Evolutionary conservation across 1,140 invertebrate species (phyloP).

Genomic region (Papilio helenus): DNA sequence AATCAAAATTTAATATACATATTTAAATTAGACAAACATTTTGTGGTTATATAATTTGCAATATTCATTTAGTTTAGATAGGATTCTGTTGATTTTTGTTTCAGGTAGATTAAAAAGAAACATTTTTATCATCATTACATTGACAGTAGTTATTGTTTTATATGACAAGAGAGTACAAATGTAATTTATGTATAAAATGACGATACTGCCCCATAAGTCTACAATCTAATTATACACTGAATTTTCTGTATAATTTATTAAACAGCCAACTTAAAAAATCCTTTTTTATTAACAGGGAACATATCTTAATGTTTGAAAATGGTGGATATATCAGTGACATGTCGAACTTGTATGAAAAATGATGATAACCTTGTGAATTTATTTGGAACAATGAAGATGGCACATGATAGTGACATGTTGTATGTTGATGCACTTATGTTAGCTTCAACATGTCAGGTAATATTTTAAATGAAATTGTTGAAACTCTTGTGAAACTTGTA

Average conservation of each 20-base stretch:
- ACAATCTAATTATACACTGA: no score
- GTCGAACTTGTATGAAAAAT: constrained; percentile 77
- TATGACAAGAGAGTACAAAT: background rate
- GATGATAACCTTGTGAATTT: constrained; percentile 65
- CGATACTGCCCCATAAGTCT: no score
- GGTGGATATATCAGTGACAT: constrained; percentile 60
- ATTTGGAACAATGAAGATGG: constrained; percentile 62
- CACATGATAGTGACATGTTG: constrained; percentile 55
- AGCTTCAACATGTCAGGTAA: constrained; percentile 68
- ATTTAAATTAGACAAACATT: no score
- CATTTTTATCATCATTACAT: background rate
- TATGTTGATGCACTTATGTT: constrained; percentile 66
- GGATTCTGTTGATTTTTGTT: background rate
- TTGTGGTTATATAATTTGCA: no score
- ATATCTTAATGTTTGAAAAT: constrained; percentile 45
- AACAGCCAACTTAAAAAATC: no score
- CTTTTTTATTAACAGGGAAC: background rate
- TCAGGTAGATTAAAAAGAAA: background rate
- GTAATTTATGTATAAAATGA: background rate
- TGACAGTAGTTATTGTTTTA: background rate
- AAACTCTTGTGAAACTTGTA: background rate
- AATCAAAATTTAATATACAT: no score
- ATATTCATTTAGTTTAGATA: no score
- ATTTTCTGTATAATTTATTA: no score
- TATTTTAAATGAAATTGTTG: background rate